Conservation (phyloP, 2,797 vertebrate genomes). For the Pyrocephalus nanus region DNA sequence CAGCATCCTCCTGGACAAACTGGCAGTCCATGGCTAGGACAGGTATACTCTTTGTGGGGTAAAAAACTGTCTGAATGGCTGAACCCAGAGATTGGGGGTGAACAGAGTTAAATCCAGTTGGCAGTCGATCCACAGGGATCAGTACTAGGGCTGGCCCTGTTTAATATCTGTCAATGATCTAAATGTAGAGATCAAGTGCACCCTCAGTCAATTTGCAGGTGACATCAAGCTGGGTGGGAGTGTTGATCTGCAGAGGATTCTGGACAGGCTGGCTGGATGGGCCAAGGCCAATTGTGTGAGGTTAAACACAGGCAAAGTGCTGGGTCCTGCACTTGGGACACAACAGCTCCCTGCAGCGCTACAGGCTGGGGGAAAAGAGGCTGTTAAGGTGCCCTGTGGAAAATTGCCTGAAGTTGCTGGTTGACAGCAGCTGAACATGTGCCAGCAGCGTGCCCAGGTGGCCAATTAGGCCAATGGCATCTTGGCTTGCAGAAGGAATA, state of each 20-base stretch:
- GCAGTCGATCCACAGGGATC: background rate
- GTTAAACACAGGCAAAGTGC: background rate
- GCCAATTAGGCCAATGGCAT: background rate
- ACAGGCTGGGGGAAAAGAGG: background rate
- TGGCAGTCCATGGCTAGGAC: background rate
- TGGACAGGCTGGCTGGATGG: background rate
- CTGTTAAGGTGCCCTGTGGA: background rate
- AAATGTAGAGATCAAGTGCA: background rate
- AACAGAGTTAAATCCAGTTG: background rate
- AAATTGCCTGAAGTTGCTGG: background rate
- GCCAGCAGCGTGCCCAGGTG: accelerated
- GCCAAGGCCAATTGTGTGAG: too few relatives aligned
- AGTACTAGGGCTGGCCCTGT: background rate
- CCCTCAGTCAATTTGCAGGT: background rate
- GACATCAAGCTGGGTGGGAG: background rate
- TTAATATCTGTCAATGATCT: background rate
- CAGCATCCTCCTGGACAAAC: background rate
- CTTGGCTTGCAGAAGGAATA: background rate
- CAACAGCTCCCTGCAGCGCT: background rate
- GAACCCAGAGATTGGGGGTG: background rate
- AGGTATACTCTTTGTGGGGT: background rate
- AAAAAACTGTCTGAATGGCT: background rate
- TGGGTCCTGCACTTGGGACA: background rate
- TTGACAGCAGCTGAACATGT: background rate
- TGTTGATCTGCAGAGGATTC: background rate